phyloP scores from a whole-genome alignment of 2,888 invertebrate species.

The Synergus umbraculus region DNA sequence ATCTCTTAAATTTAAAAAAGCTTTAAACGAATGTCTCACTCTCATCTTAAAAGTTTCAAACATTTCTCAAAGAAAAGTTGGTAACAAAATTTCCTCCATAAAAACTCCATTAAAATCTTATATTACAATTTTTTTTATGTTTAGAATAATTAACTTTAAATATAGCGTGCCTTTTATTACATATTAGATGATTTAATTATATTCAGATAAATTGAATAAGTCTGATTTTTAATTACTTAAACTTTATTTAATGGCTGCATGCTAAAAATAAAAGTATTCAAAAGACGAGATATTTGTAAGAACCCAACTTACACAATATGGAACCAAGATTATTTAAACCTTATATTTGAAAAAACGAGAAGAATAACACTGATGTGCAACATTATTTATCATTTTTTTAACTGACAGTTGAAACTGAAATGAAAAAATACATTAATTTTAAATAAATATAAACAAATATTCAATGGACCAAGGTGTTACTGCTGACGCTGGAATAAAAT shows the following conservation, averaged over 20 bases:
- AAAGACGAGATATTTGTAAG: neutral
- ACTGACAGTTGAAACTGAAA: neutral
- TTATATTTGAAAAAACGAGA: neutral
- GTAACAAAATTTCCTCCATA: neutral
- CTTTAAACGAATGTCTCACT: neutral
- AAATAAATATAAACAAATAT: constrained; percentile 9
- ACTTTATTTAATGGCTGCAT: neutral
- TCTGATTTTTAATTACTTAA: neutral
- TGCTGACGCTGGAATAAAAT: constrained; percentile 42
- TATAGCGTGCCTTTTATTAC: constrained; percentile 22
- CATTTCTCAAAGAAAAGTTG: neutral
- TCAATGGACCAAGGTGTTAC: constrained; percentile 59
- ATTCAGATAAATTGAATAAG: neutral
- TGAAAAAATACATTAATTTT: neutral
- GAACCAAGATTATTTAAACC: neutral
- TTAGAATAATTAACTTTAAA: constrained; percentile 1
- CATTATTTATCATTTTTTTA: neutral
- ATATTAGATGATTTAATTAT: neutral
- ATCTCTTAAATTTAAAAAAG: neutral
- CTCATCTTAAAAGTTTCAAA: neutral
- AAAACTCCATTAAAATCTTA: neutral
- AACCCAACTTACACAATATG: neutral
- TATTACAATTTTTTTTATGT: neutral
- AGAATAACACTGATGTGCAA: neutral
- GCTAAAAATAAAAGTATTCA: neutral